Evolutionary conservation across 2,113 vertebrate genomes (phyloP), one percentile per base, ranked within the genome.

Genomic region (Motacilla alba): DNA sequence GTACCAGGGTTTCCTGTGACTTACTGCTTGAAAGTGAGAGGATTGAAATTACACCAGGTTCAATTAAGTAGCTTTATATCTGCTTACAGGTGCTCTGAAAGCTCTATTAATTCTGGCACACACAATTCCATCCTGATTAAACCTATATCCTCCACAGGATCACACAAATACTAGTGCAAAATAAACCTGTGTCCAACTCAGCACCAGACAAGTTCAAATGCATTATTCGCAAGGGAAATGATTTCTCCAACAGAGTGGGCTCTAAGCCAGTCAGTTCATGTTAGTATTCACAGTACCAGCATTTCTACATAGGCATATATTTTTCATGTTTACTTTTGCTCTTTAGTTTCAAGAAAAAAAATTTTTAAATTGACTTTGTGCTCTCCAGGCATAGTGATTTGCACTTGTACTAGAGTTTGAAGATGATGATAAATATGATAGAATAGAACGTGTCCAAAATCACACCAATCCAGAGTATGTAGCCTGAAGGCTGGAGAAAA

Each of bases 31-130:
- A 73, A 79, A 83, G 26, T 33, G 35, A 86, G 72, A 78, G 64
- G 67, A 88, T 13, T 59, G 72, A 87, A 93, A 95, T 58, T 55
- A 86, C 0, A 1, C n/a, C 43, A 58, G 47, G 41, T 67, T 92
- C 22, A 92, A 83, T 93, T 94, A 96, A 95, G 85, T 55, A 83
- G 94, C 90, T 94, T 93, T 96, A 30, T 70, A 23, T 81, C 88
- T 88, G 56, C 90, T 91, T 93, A 85, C 24, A 63, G 30, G n/a
- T 81, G 24, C 66, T 90, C 41, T 77, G 83, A 94, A 95, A 94
- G 83, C 80, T 90, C 44, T 86, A n/a, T 68, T 96, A 92, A 93
- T 75, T 64, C 90, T 93, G 15, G 37, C 67, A 78, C 30, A 85
- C 35, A 88, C 67, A 70, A 87, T 70, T 86, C 68, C 56, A 88